Base-by-base conservation (phyloP, 2,888 invertebrate species). In the Drosophila subquinaria region DNA sequence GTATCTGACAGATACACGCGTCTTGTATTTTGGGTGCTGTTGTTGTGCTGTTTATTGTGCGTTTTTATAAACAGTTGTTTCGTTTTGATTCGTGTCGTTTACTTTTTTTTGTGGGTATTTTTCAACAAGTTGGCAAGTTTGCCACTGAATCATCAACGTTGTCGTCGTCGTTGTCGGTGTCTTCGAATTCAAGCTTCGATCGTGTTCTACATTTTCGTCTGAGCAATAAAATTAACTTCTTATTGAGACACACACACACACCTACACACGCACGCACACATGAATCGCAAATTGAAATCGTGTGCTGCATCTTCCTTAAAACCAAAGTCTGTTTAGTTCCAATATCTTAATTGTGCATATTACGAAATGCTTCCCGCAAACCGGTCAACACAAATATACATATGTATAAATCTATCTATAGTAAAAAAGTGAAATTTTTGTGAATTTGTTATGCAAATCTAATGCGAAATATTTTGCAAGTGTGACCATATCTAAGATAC, bases 1-100 rank as follows among this genome's bases (percentile, higher is more conserved):
- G 82, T 82, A 82, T 83, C 85, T 88, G 55, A 55, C 50, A 77
- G 82, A 88, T 85, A 88, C 71, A 65, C 80, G 77, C 73, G 69
- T 73, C 56, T 61, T 40, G 23, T 47, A 17, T 50, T 62, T 51
- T 63, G 50, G 48, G 61, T 65, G 57, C 65, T 76, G 52, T 36
- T 59, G 45, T 35, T 60, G 52, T 60, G 52, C 51, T 35, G 51
- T 63, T 50, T 71, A 43, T n/a, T 52, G 74, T 70, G 73, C 72
- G 67, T 30, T 30, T 50, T 53, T 71, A 17, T 63, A 48, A 71
- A 72, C 60, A 73, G 63, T 77, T 62, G 43, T 47, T 47, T 27
- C 23, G n/a, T 56, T 56, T 47, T 17, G 40, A 35, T 30, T 67
- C 53, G 42, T 40, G 36, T 66, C 47, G 43, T 42, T 56, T 56